phyloP scores from a whole-genome alignment of 2,888 invertebrate genomes.

The Ectemnius cavifrons region DNA sequence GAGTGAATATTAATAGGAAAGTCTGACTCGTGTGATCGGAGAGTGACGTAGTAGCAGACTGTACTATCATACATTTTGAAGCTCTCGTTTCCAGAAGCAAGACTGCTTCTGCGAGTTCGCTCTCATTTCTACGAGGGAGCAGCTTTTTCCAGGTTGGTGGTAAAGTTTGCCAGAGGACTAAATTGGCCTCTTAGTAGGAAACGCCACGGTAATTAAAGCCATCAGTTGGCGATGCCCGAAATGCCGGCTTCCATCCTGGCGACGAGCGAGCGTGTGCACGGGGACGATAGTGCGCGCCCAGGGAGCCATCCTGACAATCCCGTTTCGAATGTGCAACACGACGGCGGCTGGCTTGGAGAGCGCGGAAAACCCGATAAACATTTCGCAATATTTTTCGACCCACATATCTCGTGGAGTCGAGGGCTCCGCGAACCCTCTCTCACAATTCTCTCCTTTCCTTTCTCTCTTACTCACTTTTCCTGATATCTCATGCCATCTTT shows the following conservation, averaged over 20 bases:
- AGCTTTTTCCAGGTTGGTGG: conserved; percentile 22
- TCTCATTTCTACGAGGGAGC: neutral
- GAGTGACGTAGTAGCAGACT: too few species aligned
- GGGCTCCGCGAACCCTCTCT: neutral
- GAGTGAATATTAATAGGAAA: too few species aligned
- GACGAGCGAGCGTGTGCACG: conserved; percentile 25
- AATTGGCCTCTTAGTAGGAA: conserved; percentile 68
- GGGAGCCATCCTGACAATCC: conserved; percentile 5
- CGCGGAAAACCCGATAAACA: conserved; percentile 18
- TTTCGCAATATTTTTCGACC: conserved; percentile 18
- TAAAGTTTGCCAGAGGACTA: conserved; percentile 58
- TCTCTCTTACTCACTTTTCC: neutral
- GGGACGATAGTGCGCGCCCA: conserved; percentile 31
- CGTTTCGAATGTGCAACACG: conserved; percentile 22
- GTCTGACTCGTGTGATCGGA: too few species aligned
- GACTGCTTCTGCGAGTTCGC: conserved; percentile 2
- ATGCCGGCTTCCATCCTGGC: conserved; percentile 6
- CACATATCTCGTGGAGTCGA: neutral
- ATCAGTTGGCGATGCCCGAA: conserved; percentile 53
- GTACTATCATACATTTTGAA: too few species aligned
- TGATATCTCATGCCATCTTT: conserved; percentile 3
- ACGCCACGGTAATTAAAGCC: conserved; percentile 69
- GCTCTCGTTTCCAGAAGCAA: neutral
- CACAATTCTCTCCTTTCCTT: neutral
- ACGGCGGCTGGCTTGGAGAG: conserved; percentile 2